Conservation (phyloP, 2,888 invertebrate species). For the Diarsia rubi region DNA sequence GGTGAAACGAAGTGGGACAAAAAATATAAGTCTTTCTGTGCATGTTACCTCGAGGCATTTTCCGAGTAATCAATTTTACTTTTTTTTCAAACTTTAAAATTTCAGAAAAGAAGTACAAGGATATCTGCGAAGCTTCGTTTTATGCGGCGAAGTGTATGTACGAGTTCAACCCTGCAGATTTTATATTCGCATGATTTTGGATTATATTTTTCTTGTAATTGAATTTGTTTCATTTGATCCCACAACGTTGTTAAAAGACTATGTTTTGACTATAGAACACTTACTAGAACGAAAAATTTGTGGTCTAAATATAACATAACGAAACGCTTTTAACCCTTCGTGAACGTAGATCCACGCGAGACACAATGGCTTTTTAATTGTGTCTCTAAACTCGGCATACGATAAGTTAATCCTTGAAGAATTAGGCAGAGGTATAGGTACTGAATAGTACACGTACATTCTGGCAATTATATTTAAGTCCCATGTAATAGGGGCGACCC, state of each 20-base stretch:
- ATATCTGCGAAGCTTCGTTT: constrained; percentile 84
- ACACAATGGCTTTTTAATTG: no score
- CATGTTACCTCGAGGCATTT: neutral
- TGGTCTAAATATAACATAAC: no score
- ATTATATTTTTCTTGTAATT: constrained; percentile 34
- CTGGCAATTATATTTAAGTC: no score
- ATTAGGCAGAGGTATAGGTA: no score
- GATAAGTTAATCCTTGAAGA: no score
- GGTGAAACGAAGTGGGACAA: neutral
- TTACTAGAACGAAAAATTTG: neutral
- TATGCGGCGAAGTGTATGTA: constrained; percentile 86
- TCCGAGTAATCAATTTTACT: neutral
- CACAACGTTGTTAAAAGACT: neutral
- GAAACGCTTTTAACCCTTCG: no score
- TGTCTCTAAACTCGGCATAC: no score
- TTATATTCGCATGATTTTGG: constrained; percentile 78
- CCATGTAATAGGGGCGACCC: no score
- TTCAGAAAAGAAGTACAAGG: constrained; percentile 85
- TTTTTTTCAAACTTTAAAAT: constrained; percentile 50
- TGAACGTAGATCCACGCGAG: no score
- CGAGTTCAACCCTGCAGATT: constrained; percentile 83
- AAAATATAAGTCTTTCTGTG: neutral
- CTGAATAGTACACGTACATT: no score
- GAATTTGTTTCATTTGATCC: constrained; percentile 41
- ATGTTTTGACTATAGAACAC: no score